A percentile compares a stretch with the other conserved stretches of the same genome.
Evolutionary conservation across 2,888 invertebrate species (phyloP).

Genomic region (Papilio elwesi): DNA sequence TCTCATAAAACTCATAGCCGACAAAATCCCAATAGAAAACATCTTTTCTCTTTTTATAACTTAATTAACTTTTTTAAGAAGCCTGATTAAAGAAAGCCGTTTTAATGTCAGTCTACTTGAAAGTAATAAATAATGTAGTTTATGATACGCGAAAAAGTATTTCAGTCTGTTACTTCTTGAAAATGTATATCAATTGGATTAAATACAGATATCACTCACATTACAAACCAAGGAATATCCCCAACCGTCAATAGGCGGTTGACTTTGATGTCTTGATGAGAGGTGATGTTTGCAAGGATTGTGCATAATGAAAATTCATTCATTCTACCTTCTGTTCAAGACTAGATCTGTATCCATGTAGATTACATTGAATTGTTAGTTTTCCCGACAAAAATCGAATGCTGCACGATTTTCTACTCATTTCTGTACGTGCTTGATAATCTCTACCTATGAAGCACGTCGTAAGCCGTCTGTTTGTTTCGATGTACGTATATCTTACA

Average conservation of each 20-base stretch:
- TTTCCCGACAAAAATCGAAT: no score
- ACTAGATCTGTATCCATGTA: no score
- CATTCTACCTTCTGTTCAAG: no score
- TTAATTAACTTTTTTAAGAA: slow-evolving; percentile 62
- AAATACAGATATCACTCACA: slow-evolving; percentile 1
- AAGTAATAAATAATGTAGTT: background rate
- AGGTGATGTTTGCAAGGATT: background rate
- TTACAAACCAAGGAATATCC: background rate
- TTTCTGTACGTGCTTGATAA: no score
- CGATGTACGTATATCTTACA: no score
- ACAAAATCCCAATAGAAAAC: slow-evolving; percentile 66
- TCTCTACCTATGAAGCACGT: no score
- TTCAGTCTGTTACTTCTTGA: background rate
- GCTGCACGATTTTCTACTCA: no score
- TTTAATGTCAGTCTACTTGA: background rate
- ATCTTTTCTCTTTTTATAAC: slow-evolving; percentile 71
- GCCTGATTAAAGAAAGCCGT: background rate
- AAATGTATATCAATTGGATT: background rate
- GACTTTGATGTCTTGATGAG: background rate
- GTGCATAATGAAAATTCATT: no score
- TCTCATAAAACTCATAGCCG: slow-evolving; percentile 59
- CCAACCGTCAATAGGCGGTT: background rate
- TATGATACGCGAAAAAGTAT: background rate
- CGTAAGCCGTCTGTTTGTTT: no score
- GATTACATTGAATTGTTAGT: no score